Evolutionary conservation across 2,888 invertebrate species (phyloP).

Genomic region (Dicyrtoma fusca): DNA sequence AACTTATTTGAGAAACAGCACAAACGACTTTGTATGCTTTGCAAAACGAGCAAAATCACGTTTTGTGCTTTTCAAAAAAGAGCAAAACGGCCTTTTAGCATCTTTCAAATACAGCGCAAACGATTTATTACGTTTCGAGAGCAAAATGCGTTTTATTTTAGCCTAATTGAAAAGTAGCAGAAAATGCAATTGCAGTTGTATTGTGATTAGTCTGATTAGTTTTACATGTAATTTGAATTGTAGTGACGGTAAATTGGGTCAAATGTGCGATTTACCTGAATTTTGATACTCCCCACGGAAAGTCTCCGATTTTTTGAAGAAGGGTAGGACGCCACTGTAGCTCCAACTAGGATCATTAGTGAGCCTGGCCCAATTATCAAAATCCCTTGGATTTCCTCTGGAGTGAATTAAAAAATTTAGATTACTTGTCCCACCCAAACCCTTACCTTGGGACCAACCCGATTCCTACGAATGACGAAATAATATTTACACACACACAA

Average conservation of each 20-base stretch:
- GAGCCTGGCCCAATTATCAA: slow-evolving; percentile 47
- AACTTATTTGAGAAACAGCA: too few species aligned
- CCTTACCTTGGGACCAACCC: slow-evolving; percentile 27
- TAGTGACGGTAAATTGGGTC: background rate
- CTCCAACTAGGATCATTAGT: slow-evolving; percentile 46
- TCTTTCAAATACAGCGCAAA: too few species aligned
- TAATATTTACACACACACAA: background rate
- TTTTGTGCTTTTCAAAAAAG: too few species aligned
- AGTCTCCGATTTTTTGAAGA: slow-evolving; percentile 44
- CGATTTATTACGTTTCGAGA: too few species aligned
- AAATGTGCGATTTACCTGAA: background rate
- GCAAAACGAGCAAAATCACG: too few species aligned
- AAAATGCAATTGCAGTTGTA: too few species aligned
- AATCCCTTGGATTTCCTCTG: slow-evolving; percentile 43
- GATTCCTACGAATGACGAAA: slow-evolving; percentile 5
- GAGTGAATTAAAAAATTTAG: slow-evolving; percentile 25
- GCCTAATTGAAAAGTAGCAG: too few species aligned
- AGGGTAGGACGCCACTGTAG: slow-evolving; percentile 43
- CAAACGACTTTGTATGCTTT: too few species aligned
- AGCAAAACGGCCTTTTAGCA: too few species aligned
- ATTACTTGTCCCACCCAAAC: slow-evolving; percentile 28
- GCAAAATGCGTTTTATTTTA: too few species aligned
- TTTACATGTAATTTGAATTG: background rate
- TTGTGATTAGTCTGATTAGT: too few species aligned
- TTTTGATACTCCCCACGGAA: slow-evolving; percentile 37